These are phyloP conservation scores for Helogale parvula DNA, from an alignment of 2,113 vertebrate species.

Conservation along the genomic window DNA sequence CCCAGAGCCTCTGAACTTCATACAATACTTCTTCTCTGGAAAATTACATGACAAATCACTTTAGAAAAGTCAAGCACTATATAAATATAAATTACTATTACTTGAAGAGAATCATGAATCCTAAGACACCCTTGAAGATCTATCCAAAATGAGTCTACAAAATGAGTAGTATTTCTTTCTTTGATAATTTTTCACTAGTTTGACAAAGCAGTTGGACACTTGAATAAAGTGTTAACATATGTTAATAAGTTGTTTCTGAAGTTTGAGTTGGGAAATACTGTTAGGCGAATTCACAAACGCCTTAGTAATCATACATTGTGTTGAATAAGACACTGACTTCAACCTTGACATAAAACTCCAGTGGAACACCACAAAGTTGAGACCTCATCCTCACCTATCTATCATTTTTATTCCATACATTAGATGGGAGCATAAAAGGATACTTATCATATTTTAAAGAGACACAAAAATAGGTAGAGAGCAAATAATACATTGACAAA, in stretches of 20 bases:
- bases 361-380: neutral
- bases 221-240: neutral
- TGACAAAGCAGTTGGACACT: neutral
- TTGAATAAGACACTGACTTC: neutral
- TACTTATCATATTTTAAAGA: neutral
- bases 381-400: neutral
- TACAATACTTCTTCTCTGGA: neutral
- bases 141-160: neutral
- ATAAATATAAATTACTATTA: neutral
- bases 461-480: neutral
- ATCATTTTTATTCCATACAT: neutral
- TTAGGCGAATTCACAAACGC: neutral
- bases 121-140: neutral
- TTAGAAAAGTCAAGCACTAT: neutral
- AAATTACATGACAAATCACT: neutral
- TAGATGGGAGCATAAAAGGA: neutral
- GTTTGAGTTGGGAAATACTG: neutral
- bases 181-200: constrained; percentile 13
- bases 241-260: neutral
- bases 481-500: neutral
- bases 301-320: neutral
- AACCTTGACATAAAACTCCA: neutral
- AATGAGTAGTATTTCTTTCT: neutral
- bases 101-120: neutral
- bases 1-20: neutral